Evolutionary conservation across 92 coral and sea anemone genomes (phyloP), one percentile per base, ranked within the genome.

Genomic region (Palythoa grandis): DNA sequence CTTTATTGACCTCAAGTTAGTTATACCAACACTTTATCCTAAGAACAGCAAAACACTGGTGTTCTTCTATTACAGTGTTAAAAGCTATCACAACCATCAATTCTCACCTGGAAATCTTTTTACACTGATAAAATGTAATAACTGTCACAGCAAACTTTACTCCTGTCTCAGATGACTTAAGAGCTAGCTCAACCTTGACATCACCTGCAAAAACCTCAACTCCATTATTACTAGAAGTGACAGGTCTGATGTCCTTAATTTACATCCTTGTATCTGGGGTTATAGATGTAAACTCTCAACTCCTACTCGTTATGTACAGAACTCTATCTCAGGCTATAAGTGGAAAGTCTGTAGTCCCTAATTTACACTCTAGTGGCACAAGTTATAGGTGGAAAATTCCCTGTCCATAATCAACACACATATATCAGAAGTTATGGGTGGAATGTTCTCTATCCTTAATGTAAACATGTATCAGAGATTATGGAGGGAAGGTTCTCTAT

Each of bases 81-180:
- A 29, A 29, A 29, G 35, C 1, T 29, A 29, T 29, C 35, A 29
- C 35, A 29, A 29, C 35, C 35, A 53, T 16, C 19, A 29, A 8
- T 1, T 40, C 88, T 61, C 82, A 89, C 94, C 90, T 83, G 52
- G 85, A 69, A 88, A 92, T 86, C 52, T 39, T 43, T 24, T 88
- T 72, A 66, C 94, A 92, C 57, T 92, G 79, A 53, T 89, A 92
- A 72, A 92, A 92, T 61, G 90, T 37, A 52, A 92, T 60, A 22
- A 76, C 72, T 48, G 77, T 92, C 11, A 68, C 74, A 38, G 88
- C 88, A 83, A 92, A 82, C 54, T 20, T 57, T 37, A 39, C 78
- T 38, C 89, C 77, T 48, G 94, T 92, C 79, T 92, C 94, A 56
- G 94, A 61, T 38, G 94, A 86, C 72, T 54, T 60, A 47, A 92